These are phyloP conservation scores for Tragelaphus imberbis DNA, from an alignment of 2,113 vertebrate species.

Conservation along the genomic window DNA sequence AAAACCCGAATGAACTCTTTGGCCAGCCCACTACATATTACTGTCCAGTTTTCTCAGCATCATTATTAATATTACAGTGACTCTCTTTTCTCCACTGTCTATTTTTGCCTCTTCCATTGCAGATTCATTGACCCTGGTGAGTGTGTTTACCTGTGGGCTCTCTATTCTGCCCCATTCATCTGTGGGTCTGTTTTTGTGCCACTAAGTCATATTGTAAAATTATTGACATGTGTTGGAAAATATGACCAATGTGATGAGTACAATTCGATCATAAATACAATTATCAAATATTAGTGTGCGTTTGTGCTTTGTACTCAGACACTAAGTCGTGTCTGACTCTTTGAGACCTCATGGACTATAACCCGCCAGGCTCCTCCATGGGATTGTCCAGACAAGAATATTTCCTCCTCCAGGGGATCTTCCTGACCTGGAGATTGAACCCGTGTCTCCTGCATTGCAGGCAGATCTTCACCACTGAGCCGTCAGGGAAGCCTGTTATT, in stretches of 20 bases:
- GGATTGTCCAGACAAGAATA: not conserved
- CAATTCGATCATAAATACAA: not conserved
- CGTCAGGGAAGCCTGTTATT: not conserved
- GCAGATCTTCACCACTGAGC: not conserved
- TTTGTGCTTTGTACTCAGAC: not conserved
- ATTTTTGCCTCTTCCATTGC: not conserved
- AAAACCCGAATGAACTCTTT: not conserved
- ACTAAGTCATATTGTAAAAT: not conserved
- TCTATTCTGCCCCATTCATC: not conserved
- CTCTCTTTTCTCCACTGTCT: not conserved
- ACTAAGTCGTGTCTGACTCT: not conserved
- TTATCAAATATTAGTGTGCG: not conserved
- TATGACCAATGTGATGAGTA: not conserved
- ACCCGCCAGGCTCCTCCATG: not conserved
- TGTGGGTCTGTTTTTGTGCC: not conserved
- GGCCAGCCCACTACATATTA: not conserved
- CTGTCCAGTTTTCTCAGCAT: not conserved
- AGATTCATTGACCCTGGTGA: not conserved
- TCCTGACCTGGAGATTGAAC: fast-evolving
- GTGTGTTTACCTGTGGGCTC: not conserved
- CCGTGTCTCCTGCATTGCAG: not conserved
- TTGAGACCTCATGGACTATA: not conserved
- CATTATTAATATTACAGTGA: not conserved
- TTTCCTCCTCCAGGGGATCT: not conserved
- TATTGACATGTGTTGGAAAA: not conserved